Base-by-base conservation (phyloP, 1,140 invertebrate genomes). In the Apocrypta bakeri region DNA sequence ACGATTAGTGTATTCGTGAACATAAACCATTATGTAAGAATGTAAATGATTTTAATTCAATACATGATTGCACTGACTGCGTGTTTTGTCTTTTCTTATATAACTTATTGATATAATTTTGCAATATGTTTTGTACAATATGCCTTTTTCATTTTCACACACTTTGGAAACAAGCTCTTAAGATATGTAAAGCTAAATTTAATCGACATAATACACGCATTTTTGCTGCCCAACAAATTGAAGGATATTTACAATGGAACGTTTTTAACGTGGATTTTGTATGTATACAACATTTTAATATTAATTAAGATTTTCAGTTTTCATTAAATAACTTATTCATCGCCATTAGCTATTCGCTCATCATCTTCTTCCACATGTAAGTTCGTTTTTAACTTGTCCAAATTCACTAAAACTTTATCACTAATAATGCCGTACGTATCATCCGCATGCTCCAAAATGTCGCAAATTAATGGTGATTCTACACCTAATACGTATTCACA, bases 401-500 rank as follows among this genome's bases (percentile, higher is more conserved):
- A 88, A 83, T 93, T 93, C 85, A 90, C 89, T 81, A 85, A 84
- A 24, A 85, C 87, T 82, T 89, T 87, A 33, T 92, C 90, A 82
- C 37, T 89, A 12, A 94, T 89, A 1, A 96, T 88, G 31, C 96
- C 96, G 87, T 96, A 93, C 74, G 80, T 63, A 66, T 96, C 94
- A 89, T 97, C 96, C 0, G 95, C 95, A 80, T 94, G 92, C 14
- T 95, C 94, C 63, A 98, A 90, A 77, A 98, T 95, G 87, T 96
- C 94, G 92, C 98, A 99, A 82, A 99, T 95, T 0, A 98, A 89
- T 0, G 96, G 94, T 4, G 98, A 98, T 90, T 99, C 98, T 0
- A 98, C 96, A 24, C 97, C 97, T 27, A 99, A 90, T 79, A 98
- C 95, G 86, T 99, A 99, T 91, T 98, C 96, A 89, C 98, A 99